Conservation (phyloP, 2,797 vertebrate species). For the Pseudochirops corinnae region DNA sequence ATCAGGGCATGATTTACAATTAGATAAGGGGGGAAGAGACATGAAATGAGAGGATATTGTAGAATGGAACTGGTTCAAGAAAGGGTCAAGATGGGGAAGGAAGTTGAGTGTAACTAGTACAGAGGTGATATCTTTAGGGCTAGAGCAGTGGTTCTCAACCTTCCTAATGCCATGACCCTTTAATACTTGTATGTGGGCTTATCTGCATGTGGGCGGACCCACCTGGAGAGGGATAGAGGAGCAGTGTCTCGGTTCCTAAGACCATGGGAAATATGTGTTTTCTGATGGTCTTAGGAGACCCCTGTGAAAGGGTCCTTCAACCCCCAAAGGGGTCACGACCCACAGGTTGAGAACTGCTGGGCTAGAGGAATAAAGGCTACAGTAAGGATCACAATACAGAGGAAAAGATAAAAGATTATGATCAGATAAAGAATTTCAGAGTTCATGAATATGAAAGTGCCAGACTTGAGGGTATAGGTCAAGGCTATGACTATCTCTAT, state of each 20-base stretch:
- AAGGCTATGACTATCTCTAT: background rate
- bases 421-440: background rate
- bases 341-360: too few species aligned
- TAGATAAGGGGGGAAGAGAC: background rate
- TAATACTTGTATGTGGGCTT: too few species aligned
- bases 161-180: too few species aligned
- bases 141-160: background rate
- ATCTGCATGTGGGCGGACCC: too few species aligned
- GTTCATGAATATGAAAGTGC: background rate
- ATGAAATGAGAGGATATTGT: background rate
- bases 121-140: background rate
- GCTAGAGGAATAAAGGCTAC: background rate
- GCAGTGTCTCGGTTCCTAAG: too few species aligned
- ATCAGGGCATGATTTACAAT: background rate
- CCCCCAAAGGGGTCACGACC: too few species aligned
- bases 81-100: background rate
- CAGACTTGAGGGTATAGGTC: background rate
- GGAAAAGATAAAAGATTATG: background rate
- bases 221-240: too few species aligned
- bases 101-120: background rate
- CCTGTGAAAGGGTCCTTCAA: too few species aligned
- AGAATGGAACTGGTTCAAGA: background rate
- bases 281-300: too few species aligned
- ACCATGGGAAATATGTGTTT: too few species aligned
- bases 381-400: background rate